Base-by-base conservation (phyloP, 1,140 invertebrate genomes). In the Reticulitermes speratus region DNA sequence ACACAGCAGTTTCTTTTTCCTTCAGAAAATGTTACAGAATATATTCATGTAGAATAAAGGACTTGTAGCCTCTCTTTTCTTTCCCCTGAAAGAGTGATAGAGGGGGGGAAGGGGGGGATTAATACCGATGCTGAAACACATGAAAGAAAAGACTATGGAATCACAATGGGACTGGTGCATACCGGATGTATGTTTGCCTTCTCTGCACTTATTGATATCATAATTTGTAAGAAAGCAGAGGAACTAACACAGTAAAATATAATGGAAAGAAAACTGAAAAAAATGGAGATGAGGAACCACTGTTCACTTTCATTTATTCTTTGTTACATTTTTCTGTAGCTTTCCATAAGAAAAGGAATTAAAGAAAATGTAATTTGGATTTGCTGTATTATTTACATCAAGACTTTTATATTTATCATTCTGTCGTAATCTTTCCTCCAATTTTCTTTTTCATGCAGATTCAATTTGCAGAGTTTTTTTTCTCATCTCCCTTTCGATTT, bases 361-460 rank as follows among this genome's bases (percentile, higher is more conserved):
- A 87, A 87, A 85, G 44, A 55, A 86, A 87, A 88, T 87, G 87
- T 84, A 87, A 88, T 88, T 86, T 88, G 44, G 52, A 85, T 84
- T 86, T 86, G 82, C 86, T 88, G 85, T 87, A 88, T 87, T 88
- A 88, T 88, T 88, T 88, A 88, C 86, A 87, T 87, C 83, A 16
- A 44, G 82, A 69, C 44, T 59, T 82, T 3, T 86, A 48, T 86
- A 30, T 86, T 82, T 59, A 82, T 59, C 52, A 44, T 82, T 86
- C 83, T 84, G 44, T 86, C 44, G 23, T 82, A 81, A 45, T 45
- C 85, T 86, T 84, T 84, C 83, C 84, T 48, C 21, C 44, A 21
- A 59, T 16, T 81, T n/a, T 44, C n/a, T 82, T 86, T 82, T 82
- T 44, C 48, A 86, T 86, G 85, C 81, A 86, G 45, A 86, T 86